A percentile compares a stretch with the other conserved stretches of the same genome.
phyloP scores from a whole-genome alignment of 2,888 invertebrate genomes.

The Agrotis exclamationis region DNA sequence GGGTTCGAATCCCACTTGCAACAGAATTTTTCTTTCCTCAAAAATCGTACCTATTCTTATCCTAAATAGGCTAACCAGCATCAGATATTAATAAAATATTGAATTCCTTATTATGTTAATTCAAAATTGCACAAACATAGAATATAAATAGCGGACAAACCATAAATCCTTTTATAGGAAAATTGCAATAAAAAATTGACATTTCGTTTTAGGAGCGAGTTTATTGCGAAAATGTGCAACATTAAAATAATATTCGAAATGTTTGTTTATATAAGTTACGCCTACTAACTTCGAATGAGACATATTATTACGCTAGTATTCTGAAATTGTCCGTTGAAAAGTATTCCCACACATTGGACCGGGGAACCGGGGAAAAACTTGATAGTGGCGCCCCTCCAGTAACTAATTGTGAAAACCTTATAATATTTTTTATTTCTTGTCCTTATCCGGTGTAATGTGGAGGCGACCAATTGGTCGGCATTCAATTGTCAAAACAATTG shows the following conservation, averaged over 20 bases:
- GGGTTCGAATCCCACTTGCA: no score
- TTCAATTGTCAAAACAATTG: no score
- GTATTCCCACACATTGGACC: neutral
- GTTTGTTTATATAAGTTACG: conserved; percentile 4
- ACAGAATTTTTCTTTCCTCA: no score
- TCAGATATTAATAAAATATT: neutral
- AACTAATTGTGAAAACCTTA: no score
- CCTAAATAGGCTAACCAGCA: no score
- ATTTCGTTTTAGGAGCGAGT: conserved; percentile 52
- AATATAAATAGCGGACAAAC: conserved; percentile 1
- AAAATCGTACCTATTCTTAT: no score
- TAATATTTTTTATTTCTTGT: no score
- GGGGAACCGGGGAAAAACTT: no score
- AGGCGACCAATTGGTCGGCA: no score
- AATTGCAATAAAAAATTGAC: conserved; percentile 55
- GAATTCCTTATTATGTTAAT: conserved; percentile 6
- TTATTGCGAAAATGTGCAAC: conserved; percentile 32
- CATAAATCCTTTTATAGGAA: conserved; percentile 31
- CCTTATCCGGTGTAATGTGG: no score
- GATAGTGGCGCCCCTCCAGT: no score
- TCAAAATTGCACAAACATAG: conserved; percentile 8
- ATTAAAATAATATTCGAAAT: conserved; percentile 19
- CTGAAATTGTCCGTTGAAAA: neutral
- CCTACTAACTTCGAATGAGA: conserved; percentile 11
- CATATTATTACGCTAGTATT: no score